Percentiles rank a stretch among this genome's conserved stretches.
phyloP scores from a whole-genome alignment of 2,888 invertebrate species.

The Mayetiola destructor region DNA sequence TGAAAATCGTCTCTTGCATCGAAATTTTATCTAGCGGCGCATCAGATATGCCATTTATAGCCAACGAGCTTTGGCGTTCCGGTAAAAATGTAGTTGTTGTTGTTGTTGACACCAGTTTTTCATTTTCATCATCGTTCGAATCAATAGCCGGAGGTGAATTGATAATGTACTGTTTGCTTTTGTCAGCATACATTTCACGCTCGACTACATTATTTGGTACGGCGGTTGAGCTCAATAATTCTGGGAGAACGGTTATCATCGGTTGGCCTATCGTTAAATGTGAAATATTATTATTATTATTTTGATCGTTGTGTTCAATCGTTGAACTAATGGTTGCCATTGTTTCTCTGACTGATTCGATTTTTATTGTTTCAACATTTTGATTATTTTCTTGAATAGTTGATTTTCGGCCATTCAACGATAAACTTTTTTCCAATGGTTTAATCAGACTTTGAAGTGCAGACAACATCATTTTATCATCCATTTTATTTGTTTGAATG shows the following conservation, averaged over 20 bases:
- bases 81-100: neutral
- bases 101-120: neutral
- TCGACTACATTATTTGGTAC: neutral
- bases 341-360: neutral
- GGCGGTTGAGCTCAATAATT: neutral
- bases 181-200: neutral
- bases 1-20: neutral
- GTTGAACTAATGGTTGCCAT: neutral
- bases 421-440: neutral
- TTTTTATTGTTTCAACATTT: constrained; percentile 7
- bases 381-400: constrained; percentile 9
- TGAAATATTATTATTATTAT: neutral
- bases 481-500: neutral
- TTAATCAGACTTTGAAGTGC: neutral
- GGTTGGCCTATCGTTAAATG: too few species aligned
- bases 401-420: neutral
- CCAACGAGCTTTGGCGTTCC: neutral
- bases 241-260: too few species aligned
- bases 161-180: neutral
- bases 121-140: neutral
- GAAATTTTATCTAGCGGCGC: neutral
- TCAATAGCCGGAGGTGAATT: neutral
- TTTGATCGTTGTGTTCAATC: constrained; percentile 2
- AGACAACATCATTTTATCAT: neutral
- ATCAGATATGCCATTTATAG: neutral